A percentile compares a stretch with the other conserved stretches of the same genome.
phyloP scores from a whole-genome alignment of 1,140 invertebrate species.

The Anadara kagoshimensis region DNA sequence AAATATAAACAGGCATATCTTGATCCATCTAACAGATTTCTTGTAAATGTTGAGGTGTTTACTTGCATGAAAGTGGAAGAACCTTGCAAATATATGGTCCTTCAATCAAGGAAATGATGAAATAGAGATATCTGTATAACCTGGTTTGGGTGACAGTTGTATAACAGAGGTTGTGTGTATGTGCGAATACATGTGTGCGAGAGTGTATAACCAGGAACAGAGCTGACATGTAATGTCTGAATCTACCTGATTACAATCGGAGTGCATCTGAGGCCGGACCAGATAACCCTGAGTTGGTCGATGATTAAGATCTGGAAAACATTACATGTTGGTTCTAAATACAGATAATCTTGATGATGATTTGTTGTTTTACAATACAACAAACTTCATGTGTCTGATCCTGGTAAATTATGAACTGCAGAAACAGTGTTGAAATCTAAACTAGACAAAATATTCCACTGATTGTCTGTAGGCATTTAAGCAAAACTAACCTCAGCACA shows the following conservation, averaged over 20 bases:
- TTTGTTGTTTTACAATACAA: not conserved
- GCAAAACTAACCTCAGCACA: not conserved
- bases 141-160: not conserved
- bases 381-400: slow-evolving; percentile 11
- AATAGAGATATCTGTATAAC: not conserved
- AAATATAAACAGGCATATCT: too few species aligned
- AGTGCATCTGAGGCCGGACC: slow-evolving; percentile 25
- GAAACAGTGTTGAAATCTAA: not conserved
- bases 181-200: not conserved
- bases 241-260: slow-evolving; percentile 4
- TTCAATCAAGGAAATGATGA: not conserved
- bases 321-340: not conserved
- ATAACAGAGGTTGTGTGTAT: not conserved
- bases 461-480: not conserved
- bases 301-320: slow-evolving; percentile 20
- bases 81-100: too few species aligned
- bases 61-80: not conserved
- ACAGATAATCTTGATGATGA: slow-evolving; percentile 2
- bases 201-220: not conserved
- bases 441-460: not conserved
- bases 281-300: slow-evolving; percentile 7
- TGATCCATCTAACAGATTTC: too few species aligned
- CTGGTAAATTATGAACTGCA: not conserved
- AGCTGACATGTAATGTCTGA: slow-evolving; percentile 3
- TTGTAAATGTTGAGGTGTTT: not conserved